Evolutionary conservation across 2,888 invertebrate species (phyloP).

Genomic region (Oxyscelio sp.): DNA sequence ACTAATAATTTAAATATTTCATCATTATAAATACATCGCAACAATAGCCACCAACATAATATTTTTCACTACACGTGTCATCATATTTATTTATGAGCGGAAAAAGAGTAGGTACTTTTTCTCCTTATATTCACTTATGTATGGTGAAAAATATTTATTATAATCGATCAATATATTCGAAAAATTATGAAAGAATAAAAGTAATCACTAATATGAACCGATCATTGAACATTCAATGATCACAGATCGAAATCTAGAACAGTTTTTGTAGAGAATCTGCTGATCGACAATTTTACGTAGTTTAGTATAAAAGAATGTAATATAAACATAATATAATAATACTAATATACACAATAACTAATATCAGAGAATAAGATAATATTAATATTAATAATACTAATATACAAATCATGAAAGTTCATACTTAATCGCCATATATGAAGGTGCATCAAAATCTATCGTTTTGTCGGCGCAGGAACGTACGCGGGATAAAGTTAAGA

Average conservation of each 20-base stretch:
- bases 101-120: too few relatives aligned
- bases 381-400: slow-evolving; percentile 79
- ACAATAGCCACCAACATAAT: too few relatives aligned
- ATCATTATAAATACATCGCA: too few relatives aligned
- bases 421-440: slow-evolving; percentile 54
- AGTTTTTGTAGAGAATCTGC: slow-evolving; percentile 39
- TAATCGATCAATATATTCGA: slow-evolving; percentile 60
- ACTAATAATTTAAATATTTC: neutral
- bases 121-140: too few relatives aligned
- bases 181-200: slow-evolving; percentile 43
- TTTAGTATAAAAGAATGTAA: slow-evolving; percentile 61
- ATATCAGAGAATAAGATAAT: slow-evolving; percentile 63
- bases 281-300: slow-evolving; percentile 35
- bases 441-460: slow-evolving; percentile 52
- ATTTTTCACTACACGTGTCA: too few relatives aligned
- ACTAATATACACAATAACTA: slow-evolving; percentile 60
- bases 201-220: slow-evolving; percentile 5
- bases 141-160: too few relatives aligned
- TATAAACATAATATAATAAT: slow-evolving; percentile 68
- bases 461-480: slow-evolving; percentile 62
- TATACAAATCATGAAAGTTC: slow-evolving; percentile 77
- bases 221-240: slow-evolving; percentile 23
- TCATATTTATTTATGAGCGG: too few relatives aligned
- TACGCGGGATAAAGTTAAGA: slow-evolving; percentile 53
- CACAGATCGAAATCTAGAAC: slow-evolving; percentile 39